Conservation (phyloP, 2,113 vertebrate species). For the Callospermophilus lateralis region DNA sequence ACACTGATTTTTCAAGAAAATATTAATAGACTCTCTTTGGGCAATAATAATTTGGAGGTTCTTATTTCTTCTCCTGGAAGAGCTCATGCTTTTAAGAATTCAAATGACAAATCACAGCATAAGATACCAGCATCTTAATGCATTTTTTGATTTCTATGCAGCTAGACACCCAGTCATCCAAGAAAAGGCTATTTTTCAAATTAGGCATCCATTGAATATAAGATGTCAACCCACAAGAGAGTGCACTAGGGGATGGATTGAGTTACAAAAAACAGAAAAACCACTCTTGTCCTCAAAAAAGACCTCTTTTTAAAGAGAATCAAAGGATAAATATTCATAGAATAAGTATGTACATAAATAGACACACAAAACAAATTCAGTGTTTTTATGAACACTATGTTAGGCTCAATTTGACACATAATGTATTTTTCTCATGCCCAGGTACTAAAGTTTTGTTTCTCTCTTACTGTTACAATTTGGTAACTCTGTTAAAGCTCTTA, state of each 20-base stretch:
- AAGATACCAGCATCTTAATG: constrained; percentile 1
- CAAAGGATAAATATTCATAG: not conserved
- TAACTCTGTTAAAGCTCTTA: not conserved
- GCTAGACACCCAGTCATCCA: not conserved
- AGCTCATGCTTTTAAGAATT: constrained; percentile 8
- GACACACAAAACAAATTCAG: not conserved
- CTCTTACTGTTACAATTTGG: constrained; percentile 14
- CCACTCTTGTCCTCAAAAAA: not conserved
- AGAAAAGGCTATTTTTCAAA: constrained; percentile 37
- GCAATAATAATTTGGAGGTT: constrained; percentile 31
- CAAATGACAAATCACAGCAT: not conserved
- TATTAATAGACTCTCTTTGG: not conserved
- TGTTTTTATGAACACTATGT: not conserved
- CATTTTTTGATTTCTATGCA: not conserved
- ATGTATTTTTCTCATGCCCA: not conserved
- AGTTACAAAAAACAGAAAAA: not conserved
- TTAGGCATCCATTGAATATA: not conserved
- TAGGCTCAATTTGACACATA: not conserved
- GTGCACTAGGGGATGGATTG: not conserved
- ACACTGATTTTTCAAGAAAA: not conserved
- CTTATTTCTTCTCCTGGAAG: constrained; percentile 31
- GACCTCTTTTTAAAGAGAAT: not conserved
- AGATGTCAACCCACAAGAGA: not conserved
- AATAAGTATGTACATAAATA: not conserved
- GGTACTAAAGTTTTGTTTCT: not conserved